phyloP scores from a whole-genome alignment of 2,888 invertebrate genomes.

The Lithophane ornitopus region DNA sequence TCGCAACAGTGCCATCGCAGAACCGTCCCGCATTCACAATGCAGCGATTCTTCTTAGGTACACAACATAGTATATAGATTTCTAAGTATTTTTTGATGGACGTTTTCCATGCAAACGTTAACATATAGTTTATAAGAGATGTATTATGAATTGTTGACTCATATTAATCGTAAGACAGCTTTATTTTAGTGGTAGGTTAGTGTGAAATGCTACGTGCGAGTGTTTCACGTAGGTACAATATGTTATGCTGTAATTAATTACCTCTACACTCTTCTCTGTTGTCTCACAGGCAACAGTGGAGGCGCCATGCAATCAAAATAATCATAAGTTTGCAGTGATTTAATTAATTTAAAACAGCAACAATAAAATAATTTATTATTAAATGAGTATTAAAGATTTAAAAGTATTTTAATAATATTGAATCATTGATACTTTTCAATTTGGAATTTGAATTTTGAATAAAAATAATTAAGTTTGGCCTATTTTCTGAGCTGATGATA shows the following conservation, averaged over 20 bases:
- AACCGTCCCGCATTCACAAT: slow-evolving; percentile 69
- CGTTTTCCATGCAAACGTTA: slow-evolving; percentile 72
- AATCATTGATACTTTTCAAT: slow-evolving; percentile 6
- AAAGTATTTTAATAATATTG: slow-evolving; percentile 13
- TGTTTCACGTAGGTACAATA: slow-evolving; percentile 31
- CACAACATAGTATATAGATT: slow-evolving; percentile 60
- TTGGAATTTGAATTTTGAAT: not conserved
- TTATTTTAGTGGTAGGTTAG: slow-evolving; percentile 61
- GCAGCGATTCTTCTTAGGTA: slow-evolving; percentile 67
- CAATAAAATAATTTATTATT: slow-evolving; percentile 30
- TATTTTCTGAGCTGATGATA: slow-evolving; percentile 23
- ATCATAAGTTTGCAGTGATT: slow-evolving; percentile 41
- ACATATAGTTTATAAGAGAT: slow-evolving; percentile 67
- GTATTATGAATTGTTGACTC: slow-evolving; percentile 68
- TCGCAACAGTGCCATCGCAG: slow-evolving; percentile 74
- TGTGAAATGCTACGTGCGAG: slow-evolving; percentile 34
- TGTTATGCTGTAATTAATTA: slow-evolving; percentile 29
- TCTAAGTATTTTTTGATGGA: slow-evolving; percentile 65
- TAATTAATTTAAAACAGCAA: slow-evolving; percentile 30
- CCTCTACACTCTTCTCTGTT: slow-evolving; percentile 26
- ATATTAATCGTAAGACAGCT: slow-evolving; percentile 64
- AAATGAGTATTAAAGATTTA: slow-evolving; percentile 31
- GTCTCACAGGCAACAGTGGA: slow-evolving; percentile 19
- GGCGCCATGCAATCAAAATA: slow-evolving; percentile 41
- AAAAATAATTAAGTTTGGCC: slow-evolving; percentile 1